Evolutionary conservation across 2,888 invertebrate genomes (phyloP).

Genomic region (Ennomos quercinarius): DNA sequence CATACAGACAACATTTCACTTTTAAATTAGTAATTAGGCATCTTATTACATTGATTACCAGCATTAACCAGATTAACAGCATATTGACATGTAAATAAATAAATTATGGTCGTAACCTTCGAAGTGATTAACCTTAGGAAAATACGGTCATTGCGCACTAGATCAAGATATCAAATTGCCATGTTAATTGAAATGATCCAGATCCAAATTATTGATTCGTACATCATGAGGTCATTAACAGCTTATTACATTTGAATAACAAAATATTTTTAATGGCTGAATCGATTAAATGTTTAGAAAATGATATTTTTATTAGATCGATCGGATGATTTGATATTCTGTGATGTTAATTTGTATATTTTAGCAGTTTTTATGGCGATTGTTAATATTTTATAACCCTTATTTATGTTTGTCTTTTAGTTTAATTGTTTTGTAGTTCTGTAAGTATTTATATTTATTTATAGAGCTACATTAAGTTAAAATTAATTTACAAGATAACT

Average conservation of each 20-base stretch:
- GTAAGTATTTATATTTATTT: no score
- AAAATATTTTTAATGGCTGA: slow-evolving; percentile 1
- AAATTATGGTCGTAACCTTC: slow-evolving; percentile 10
- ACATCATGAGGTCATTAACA: slow-evolving; percentile 17
- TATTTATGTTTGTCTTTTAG: no score
- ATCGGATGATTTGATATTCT: neutral
- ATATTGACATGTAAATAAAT: no score
- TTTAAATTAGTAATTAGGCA: no score
- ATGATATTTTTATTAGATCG: no score
- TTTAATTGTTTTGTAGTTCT: no score
- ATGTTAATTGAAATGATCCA: slow-evolving; percentile 18
- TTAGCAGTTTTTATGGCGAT: no score
- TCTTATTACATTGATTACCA: no score
- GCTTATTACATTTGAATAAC: slow-evolving; percentile 16
- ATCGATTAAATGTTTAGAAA: neutral
- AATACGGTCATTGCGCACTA: slow-evolving; percentile 22
- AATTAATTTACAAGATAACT: no score
- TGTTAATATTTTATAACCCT: no score
- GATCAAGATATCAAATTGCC: slow-evolving; percentile 16
- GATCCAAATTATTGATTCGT: slow-evolving; percentile 16
- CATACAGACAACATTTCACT: no score
- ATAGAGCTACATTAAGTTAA: no score
- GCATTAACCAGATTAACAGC: neutral
- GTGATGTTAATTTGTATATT: neutral
- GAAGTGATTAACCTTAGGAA: slow-evolving; percentile 20